These are phyloP conservation scores for Sanderia malayensis DNA, from an alignment of 30 jellyfish, hydroid and myxozoan species.

Conservation along the genomic window DNA sequence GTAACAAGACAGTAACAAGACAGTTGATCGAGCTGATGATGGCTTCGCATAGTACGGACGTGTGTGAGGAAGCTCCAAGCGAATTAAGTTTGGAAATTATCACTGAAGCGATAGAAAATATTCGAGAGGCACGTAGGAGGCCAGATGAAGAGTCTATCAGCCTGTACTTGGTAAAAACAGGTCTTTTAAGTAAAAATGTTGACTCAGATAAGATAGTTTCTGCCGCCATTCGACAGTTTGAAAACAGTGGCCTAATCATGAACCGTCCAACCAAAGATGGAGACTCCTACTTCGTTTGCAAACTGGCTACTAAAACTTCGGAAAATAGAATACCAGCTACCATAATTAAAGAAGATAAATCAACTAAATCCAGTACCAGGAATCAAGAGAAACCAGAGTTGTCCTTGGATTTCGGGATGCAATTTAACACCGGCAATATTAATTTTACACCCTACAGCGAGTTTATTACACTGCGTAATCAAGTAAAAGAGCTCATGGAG, in stretches of 20 bases:
- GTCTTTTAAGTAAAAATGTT: neutral
- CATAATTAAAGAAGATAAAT: too few species aligned
- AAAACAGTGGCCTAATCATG: neutral
- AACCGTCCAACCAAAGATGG: conserved; percentile 3
- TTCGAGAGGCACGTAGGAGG: conserved; percentile 1
- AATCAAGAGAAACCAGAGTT: neutral
- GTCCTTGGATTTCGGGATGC: neutral
- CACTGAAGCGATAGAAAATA: conserved; percentile 1
- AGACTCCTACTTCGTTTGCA: conserved; percentile 1
- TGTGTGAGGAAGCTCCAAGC: conserved; percentile 1
- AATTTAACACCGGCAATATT: neutral
- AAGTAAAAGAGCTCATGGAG: conserved; percentile 1
- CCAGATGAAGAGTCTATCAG: conserved; percentile 6
- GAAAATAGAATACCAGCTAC: too few species aligned
- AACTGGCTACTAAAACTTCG: neutral
- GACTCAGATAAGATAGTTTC: neutral
- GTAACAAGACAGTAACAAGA: too few species aligned
- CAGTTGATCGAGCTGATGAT: too few species aligned
- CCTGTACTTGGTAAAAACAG: neutral
- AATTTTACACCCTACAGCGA: neutral
- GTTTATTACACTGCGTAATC: neutral
- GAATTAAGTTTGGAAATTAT: neutral
- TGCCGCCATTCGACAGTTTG: neutral
- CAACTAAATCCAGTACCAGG: neutral
- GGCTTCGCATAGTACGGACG: neutral